Percentiles rank a stretch among this genome's conserved stretches.
These are phyloP conservation scores for Colletes latitarsis DNA, from an alignment of 1,140 invertebrate genomes.

Conservation along the genomic window DNA sequence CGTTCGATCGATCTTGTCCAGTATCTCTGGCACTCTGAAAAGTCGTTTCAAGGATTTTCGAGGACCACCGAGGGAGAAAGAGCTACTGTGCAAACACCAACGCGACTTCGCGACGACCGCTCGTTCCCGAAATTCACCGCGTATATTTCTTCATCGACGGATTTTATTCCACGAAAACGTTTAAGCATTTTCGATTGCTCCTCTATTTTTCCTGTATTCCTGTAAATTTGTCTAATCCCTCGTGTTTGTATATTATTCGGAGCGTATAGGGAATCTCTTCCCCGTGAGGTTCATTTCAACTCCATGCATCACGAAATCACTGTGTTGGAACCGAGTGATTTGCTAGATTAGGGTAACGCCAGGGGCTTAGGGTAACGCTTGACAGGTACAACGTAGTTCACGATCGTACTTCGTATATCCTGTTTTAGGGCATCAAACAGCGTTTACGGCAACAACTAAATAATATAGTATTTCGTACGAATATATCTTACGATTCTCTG, in stretches of 20 bases:
- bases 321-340: constrained; percentile 44
- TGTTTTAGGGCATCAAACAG: neutral
- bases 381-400: constrained; percentile 14
- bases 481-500: too few species aligned
- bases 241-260: constrained; percentile 2
- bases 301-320: constrained; percentile 42
- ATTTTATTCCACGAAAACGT: neutral
- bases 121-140: constrained; percentile 8
- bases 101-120: neutral
- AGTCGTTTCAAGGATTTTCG: constrained; percentile 49
- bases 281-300: constrained; percentile 38
- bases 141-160: neutral
- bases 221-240: constrained; percentile 32
- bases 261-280: neutral
- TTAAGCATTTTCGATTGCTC: neutral
- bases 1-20: constrained; percentile 6
- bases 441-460: neutral
- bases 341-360: constrained; percentile 45
- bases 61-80: constrained; percentile 1
- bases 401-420: constrained; percentile 35
- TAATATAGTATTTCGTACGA: too few species aligned
- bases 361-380: constrained; percentile 24
- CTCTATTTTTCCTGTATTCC: neutral
- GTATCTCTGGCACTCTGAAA: neutral
- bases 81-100: constrained; percentile 24